phyloP scores from a whole-genome alignment of 2,113 vertebrate species.

The Notothenia rossii region DNA sequence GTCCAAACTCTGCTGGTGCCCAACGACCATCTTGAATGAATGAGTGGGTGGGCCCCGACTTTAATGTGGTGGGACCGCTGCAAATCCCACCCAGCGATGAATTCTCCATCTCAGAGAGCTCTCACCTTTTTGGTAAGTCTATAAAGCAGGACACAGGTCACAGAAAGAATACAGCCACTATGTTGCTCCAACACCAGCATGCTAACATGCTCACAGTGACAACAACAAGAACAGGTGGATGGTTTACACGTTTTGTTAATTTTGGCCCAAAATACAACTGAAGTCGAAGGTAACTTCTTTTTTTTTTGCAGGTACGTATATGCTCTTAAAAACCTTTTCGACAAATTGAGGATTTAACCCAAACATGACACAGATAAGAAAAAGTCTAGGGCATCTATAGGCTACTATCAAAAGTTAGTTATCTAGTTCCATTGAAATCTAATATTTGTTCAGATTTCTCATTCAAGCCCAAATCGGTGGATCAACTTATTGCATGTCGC shows the following conservation, averaged over 20 bases:
- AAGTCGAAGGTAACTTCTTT: too few relatives aligned
- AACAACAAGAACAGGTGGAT: neutral
- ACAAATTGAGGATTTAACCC: too few relatives aligned
- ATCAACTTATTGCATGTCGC: too few relatives aligned
- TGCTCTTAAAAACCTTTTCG: too few relatives aligned
- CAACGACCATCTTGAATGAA: conserved; percentile 81
- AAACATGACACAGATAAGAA: too few relatives aligned
- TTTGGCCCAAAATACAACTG: too few relatives aligned
- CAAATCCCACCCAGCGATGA: conserved; percentile 89
- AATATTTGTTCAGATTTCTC: too few relatives aligned
- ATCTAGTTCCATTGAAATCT: too few relatives aligned
- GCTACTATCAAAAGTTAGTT: too few relatives aligned
- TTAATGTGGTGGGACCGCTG: conserved; percentile 90
- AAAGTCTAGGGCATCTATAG: too few relatives aligned
- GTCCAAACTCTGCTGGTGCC: conserved; percentile 23
- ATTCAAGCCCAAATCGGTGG: too few relatives aligned
- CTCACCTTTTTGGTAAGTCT: conserved; percentile 92
- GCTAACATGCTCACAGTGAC: neutral
- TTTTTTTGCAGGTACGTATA: too few relatives aligned
- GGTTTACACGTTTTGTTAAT: neutral
- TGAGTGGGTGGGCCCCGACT: conserved; percentile 89
- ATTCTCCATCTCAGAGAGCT: conserved; percentile 89
- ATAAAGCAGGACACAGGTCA: neutral
- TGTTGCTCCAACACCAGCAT: neutral
- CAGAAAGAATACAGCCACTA: neutral